Base-by-base conservation (phyloP, 53 echinoderm and acorn worm genomes). In the Stichopus horrens region DNA sequence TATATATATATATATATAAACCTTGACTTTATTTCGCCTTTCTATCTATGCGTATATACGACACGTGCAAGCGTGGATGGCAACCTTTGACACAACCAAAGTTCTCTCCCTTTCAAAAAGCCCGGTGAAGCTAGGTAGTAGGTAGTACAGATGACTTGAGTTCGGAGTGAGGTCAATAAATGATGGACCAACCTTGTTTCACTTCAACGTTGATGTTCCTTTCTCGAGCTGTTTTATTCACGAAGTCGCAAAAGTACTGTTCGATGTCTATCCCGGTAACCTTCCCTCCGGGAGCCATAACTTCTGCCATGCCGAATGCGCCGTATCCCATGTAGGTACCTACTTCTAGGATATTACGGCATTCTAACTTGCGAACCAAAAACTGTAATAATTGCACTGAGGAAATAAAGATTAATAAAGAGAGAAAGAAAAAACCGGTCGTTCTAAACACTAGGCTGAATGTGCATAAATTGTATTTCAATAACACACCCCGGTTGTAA, bases 281-380 rank as follows among this genome's bases (percentile, higher is more conserved):
- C 21, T 68, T 75, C 23, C 92, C 92, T 67, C 88, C 92, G 18
- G 88, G 60, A 67, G 92, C 88, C 88, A 91, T 88, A 76, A 13
- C 92, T 74, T 91, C 92, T 57, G 92, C 88, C 92, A 91, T 91
- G 23, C 88, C 88, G 73, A 88, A 82, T 7, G 92, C 89, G 5
- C 83, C 86, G 56, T 88, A 91, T 19, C 92, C 92, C 11, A 86
- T 89, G 74, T 86, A 91, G 7, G 85, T 86, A 55, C 92, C 92
- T 55, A 91, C 74, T 53, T 91, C 92, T 56, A 91, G 86, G 19
- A 91, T 83, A 54, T 53, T 76, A 55, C 65, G 83, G 5, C 89
- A 85, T 3, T 88, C 76, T 5, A 76, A 58, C 78, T 74, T 67
- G 16, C 89, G 84, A 59, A 86, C 76, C 10, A 91, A 56, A 74